Evolutionary conservation across 2,888 invertebrate genomes (phyloP), one percentile per base, ranked within the genome.

Genomic region (Cryptophagus acutangulus): DNA sequence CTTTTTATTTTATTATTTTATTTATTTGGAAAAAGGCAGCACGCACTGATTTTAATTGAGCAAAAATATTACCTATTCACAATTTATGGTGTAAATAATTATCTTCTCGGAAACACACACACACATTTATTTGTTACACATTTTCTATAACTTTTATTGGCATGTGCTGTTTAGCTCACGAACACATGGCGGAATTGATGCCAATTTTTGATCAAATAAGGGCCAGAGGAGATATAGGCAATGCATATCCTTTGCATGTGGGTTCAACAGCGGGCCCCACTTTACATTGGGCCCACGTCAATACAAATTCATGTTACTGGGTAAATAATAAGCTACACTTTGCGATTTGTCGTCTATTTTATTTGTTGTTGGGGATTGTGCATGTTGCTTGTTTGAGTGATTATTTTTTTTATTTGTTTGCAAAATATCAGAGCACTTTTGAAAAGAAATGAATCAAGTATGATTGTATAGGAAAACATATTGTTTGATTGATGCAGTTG

Each of bases 111-210:
- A 3, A 26, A 26, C 18, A 29, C 37, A 36, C 6, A 36, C 12
- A 36, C 36, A 36, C 29, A 8, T 17, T n/a, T 10, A 16, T 18
- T 6, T 3, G 9, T 18, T 34, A 25, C 13, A 16, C 24, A 24
- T 3, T 13, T 25, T 25, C 26, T 36, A 13, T 25, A 14, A 18
- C 16, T 10, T 6, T 6, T 10, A 15, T 31, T 31, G 15, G 31
- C 31, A 31, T 31, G 31, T 31, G 15, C 31, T 51, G 34, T 57
- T 54, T 60, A 91, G 91, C 90, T 75, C 88, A 90, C 78, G 90
- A 90, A 80, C 88, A 91, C 78, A 81, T 92, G 84, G 87, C 83
- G 77, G 89, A 91, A 78, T 80, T 92, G 83, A 89, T 84, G 86
- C 91, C 91, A 69, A 90, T 92, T 76, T 91, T 92, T 81, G 90